These are phyloP conservation scores for Ciconia maguari DNA, from an alignment of 2,113 vertebrate genomes.

Conservation along the genomic window DNA sequence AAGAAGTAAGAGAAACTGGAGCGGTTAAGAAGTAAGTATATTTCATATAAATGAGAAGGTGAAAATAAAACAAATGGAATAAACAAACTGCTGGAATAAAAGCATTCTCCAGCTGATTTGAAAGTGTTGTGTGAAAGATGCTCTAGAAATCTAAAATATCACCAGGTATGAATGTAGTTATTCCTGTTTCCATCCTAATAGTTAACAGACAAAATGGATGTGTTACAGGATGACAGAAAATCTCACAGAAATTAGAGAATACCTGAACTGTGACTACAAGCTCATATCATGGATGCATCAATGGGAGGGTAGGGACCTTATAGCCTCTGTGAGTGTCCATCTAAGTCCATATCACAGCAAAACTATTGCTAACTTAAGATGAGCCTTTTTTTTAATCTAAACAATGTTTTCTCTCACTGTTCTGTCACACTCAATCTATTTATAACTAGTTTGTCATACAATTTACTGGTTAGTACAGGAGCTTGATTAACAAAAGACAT, in stretches of 20 bases:
- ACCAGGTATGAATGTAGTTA: background rate
- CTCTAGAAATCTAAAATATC: background rate
- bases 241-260: background rate
- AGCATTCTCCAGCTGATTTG: background rate
- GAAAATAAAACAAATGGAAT: background rate
- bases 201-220: background rate
- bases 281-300: background rate
- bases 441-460: background rate
- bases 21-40: slow-evolving; percentile 80
- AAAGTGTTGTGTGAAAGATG: background rate
- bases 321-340: background rate
- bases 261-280: background rate
- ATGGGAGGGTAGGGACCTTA: background rate
- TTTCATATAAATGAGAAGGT: background rate
- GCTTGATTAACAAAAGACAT: background rate
- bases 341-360: background rate
- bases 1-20: slow-evolving; percentile 78
- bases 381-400: background rate
- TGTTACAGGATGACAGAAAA: background rate
- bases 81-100: background rate
- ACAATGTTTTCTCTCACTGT: background rate
- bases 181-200: background rate
- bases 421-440: background rate
- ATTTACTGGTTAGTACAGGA: background rate
- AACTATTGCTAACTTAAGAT: background rate